Evolutionary conservation across 53 echinoderm and acorn worm species (phyloP).

Genomic region (Patiria pectinifera): DNA sequence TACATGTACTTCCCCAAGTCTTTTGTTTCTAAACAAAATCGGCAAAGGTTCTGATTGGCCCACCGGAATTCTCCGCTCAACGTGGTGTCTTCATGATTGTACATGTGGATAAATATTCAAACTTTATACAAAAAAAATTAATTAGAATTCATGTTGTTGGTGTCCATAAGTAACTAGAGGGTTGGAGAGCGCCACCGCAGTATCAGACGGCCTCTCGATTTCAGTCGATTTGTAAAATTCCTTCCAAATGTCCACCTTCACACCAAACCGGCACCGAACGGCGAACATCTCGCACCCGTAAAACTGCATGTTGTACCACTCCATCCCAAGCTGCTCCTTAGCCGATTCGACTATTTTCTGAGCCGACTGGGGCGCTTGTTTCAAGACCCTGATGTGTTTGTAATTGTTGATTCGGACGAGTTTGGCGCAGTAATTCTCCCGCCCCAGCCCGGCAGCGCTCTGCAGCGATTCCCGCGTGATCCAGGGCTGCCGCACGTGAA

Average conservation of each 20-base stretch:
- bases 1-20: too few relatives aligned
- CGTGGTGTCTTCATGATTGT: too few relatives aligned
- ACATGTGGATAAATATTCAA: too few relatives aligned
- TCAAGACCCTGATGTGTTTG: slow-evolving; percentile 78
- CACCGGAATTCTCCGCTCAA: too few relatives aligned
- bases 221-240: slow-evolving; percentile 84
- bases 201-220: slow-evolving; percentile 54
- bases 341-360: slow-evolving; percentile 88
- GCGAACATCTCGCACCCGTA: slow-evolving; percentile 98
- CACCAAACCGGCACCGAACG: slow-evolving; percentile 89
- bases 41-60: too few relatives aligned
- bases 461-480: slow-evolving; percentile 80
- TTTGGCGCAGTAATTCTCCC: neutral
- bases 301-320: slow-evolving; percentile 97
- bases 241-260: slow-evolving; percentile 85
- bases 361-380: slow-evolving; percentile 67
- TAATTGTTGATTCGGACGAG: slow-evolving; percentile 87
- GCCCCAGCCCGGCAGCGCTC: slow-evolving; percentile 67
- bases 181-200: slow-evolving; percentile 76
- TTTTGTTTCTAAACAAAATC: too few relatives aligned
- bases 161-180: slow-evolving; percentile 94
- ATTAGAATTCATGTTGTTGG: slow-evolving; percentile 82
- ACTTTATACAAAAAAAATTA: neutral
- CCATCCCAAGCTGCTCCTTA: slow-evolving; percentile 85
- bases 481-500: slow-evolving; percentile 94